These are phyloP conservation scores for Drosophila rubida DNA, from an alignment of 2,888 invertebrate genomes.

Conservation along the genomic window DNA sequence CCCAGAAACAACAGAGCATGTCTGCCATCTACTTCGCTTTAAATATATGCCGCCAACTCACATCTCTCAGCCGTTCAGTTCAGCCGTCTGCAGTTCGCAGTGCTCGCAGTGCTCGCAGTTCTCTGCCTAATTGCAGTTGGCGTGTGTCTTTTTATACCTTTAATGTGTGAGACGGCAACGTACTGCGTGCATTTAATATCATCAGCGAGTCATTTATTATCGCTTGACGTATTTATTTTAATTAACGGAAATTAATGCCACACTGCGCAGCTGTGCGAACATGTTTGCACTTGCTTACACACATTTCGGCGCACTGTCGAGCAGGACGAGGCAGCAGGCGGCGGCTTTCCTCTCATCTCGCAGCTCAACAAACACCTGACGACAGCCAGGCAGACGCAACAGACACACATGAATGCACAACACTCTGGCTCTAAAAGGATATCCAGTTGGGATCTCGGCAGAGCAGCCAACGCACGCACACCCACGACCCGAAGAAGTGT, in stretches of 20 bases:
- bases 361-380: conserved; percentile 35
- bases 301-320: conserved; percentile 39
- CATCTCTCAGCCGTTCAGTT: no score
- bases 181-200: conserved; percentile 65
- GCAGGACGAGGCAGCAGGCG: background rate
- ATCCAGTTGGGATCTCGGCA: conserved; percentile 25
- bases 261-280: conserved; percentile 69
- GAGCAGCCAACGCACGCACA: conserved; percentile 16
- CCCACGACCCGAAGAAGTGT: conserved; percentile 35
- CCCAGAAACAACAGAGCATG: background rate
- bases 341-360: conserved; percentile 3
- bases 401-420: conserved; percentile 61
- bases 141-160: conserved; percentile 40
- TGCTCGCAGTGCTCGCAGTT: background rate
- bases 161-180: conserved; percentile 18
- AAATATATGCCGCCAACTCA: conserved; percentile 19
- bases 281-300: conserved; percentile 73
- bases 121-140: conserved; percentile 60
- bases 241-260: conserved; percentile 81
- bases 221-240: conserved; percentile 81
- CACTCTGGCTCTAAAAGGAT: conserved; percentile 55
- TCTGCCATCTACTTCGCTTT: conserved; percentile 8
- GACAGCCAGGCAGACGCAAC: conserved; percentile 3
- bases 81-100: background rate
- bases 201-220: conserved; percentile 77